Base-by-base conservation (phyloP, 2,888 invertebrate genomes). In the Heliothis peltigera region DNA sequence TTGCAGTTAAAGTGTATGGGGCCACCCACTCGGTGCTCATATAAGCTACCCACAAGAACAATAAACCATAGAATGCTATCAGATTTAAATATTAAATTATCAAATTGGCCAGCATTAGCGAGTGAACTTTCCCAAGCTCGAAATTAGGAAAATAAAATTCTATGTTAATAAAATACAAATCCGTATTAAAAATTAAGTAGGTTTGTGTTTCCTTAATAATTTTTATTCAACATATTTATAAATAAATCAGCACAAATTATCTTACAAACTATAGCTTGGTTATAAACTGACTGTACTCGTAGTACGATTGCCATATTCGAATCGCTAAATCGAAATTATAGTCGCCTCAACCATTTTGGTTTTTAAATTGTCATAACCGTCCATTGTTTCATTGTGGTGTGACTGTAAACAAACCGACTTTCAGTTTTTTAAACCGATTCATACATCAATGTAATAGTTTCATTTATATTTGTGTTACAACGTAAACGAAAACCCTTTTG, bases 1-100 rank as follows among this genome's bases (percentile, higher is more conserved):
- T 57, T 70, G 70, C 70, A 64, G 75, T 73, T 71, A 64, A 74
- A 67, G 18, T 55, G 43, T 62, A 64, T 71, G 64, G 59, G 64
- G 72, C 64, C 80, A 77, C 80, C 83, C 77, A 82, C 78, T 49
- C 70, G 58, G 56, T 62, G 69, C 70, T 69, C 72, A 72, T 68
- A 42, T 63, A 57, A 58, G 55, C 64, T 60, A 48, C 68, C 65
- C 59, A 75, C 75, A 5, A 53, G 17, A 59, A 51, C 46, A 19
- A 43, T 19, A 18, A 75, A 58, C 61, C 63, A 67, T 65, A 70
- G 60, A 67, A 76, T 49, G 51, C 64, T 66, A 76, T 73, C 73
- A 65, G 61, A 76, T 71, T 55, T 52, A 28, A 48, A 44, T 51
- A 22, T 49, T 47, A 21, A 52, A 46, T 43, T 47, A 22, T 48